phyloP scores from a whole-genome alignment of 2,113 vertebrate genomes.

The Oceanodroma tethys region DNA sequence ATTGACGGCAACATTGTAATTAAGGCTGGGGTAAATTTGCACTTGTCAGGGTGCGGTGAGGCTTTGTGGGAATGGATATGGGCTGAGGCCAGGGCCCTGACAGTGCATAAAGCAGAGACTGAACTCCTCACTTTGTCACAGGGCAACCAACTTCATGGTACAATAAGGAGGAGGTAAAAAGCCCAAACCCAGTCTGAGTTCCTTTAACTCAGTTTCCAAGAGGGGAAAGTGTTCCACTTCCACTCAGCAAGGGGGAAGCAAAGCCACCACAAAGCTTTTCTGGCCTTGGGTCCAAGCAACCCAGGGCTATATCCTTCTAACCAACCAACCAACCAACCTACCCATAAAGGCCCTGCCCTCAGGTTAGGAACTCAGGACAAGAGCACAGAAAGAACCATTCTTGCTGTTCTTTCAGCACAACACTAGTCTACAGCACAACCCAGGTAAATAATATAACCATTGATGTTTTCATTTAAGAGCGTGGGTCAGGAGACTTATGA shows the following conservation, averaged over 20 bases:
- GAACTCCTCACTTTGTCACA: background rate
- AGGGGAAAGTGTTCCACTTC: background rate
- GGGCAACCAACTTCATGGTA: background rate
- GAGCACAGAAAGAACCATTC: background rate
- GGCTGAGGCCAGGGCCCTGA: background rate
- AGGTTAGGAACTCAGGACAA: background rate
- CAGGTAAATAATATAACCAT: background rate
- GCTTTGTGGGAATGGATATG: background rate
- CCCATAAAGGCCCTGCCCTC: background rate
- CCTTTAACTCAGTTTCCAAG: background rate
- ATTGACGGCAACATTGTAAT: background rate
- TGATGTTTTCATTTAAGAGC: background rate
- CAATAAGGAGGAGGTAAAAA: background rate
- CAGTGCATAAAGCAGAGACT: background rate
- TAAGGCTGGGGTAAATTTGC: background rate
- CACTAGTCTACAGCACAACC: background rate
- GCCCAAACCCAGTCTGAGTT: background rate
- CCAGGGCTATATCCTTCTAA: background rate
- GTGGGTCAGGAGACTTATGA: background rate
- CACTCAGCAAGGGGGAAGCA: background rate
- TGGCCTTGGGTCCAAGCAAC: background rate
- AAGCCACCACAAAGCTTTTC: background rate
- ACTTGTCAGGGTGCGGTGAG: background rate
- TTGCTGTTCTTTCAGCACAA: background rate
- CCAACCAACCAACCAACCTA: background rate